Evolutionary conservation across 2,797 vertebrate genomes (phyloP), one percentile per base, ranked within the genome.

Genomic region (Sebastes umbrosus): DNA sequence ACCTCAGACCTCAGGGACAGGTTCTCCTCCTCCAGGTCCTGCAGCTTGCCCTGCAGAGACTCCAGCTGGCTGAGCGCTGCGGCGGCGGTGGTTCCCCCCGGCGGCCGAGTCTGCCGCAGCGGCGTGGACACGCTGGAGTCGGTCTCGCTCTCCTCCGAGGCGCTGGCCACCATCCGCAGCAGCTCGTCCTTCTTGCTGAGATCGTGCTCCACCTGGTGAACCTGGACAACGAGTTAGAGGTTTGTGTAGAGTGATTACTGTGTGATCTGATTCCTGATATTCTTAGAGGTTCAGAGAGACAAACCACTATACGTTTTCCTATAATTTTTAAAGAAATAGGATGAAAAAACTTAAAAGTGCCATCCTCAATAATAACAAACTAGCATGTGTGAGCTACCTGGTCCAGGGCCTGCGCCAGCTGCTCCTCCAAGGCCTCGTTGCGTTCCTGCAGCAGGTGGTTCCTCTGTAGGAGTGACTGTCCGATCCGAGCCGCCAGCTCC

Each of bases 201-300:
- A 69, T 99, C 98, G 68, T 99, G 98, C 89, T 99, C 98, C 64
- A 99, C 95, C 89, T 99, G 99, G 88, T 99, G 97, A 74, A 98
- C 97, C 99, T 99, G 94, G 31, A 1, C 6, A 3, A 1, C 0
- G 22, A 3, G 1, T 20, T 24, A 7, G 3, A 7, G 3, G 54
- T 24, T 52, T 5, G 20, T 5, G 18, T 3, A 24, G 58, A 60
- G 36, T 2, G 10, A 31, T 68, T 31, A 9, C 52, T 34, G 34
- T 31, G 69, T 64, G 62, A 58, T 24, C 25, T 25, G 63, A 50
- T 32, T 12, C 50, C 29, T 10, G 20, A 32, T 16, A 8, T 0
- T 29, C 58, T 46, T 18, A 46, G 43, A 46, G 43, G 43, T 18
- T 46, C 43, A 59, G 27, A 59, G 57, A 59, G 57, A 27, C 55